phyloP scores from a whole-genome alignment of 2,113 vertebrate genomes.

The Terrapene triunguis region DNA sequence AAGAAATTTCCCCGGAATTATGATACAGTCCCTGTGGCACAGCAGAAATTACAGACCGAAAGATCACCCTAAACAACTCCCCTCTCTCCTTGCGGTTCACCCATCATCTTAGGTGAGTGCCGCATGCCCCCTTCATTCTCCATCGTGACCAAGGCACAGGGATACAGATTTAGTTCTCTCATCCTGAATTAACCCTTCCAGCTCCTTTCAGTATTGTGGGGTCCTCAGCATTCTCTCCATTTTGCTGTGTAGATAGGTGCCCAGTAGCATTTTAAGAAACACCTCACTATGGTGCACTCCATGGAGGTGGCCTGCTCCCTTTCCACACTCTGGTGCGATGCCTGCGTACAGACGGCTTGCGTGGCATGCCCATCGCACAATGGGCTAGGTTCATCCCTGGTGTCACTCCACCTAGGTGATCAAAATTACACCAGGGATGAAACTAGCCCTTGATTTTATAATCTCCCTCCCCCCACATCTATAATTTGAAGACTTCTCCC shows the following conservation, averaged over 20 bases:
- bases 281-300: no score
- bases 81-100: not conserved
- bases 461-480: not conserved
- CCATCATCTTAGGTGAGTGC: not conserved
- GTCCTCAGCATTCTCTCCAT: not conserved
- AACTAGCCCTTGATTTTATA: not conserved
- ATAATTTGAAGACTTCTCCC: not conserved
- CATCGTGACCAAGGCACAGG: not conserved
- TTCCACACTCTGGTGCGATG: not conserved
- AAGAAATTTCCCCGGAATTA: not conserved
- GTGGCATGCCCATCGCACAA: not conserved
- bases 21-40: not conserved
- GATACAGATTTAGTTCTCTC: not conserved
- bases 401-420: not conserved
- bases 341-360: not conserved
- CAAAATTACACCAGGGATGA: not conserved
- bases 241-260: not conserved
- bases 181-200: not conserved
- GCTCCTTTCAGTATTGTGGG: not conserved
- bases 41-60: not conserved
- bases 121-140: not conserved
- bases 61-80: not conserved
- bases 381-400: not conserved
- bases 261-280: not conserved
- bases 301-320: not conserved